Evolutionary conservation across 2,888 invertebrate species (phyloP).

Genomic region (Cheilosia soror): DNA sequence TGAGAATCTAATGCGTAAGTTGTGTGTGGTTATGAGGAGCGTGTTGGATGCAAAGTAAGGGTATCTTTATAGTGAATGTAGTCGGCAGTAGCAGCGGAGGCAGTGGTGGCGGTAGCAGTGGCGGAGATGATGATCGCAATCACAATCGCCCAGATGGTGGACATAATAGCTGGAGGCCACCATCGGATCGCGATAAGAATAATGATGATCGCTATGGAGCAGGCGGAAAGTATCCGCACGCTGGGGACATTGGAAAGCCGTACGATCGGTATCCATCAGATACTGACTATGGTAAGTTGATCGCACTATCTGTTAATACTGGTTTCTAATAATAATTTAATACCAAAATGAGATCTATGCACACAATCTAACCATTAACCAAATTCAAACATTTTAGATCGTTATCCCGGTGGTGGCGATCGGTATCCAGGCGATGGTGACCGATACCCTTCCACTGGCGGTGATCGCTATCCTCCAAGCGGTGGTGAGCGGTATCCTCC

Average conservation of each 20-base stretch:
- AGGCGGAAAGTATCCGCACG: conserved; percentile 81
- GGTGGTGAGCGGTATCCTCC: conserved; percentile 83
- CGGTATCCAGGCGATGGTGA: conserved; percentile 84
- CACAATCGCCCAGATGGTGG: conserved; percentile 83
- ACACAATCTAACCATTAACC: conserved; percentile 61
- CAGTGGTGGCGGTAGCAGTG: conserved; percentile 78
- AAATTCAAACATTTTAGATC: conserved; percentile 79
- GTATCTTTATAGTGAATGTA: conserved; percentile 82
- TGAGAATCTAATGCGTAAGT: conserved; percentile 96
- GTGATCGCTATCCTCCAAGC: conserved; percentile 83
- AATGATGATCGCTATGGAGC: conserved; percentile 84
- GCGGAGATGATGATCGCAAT: conserved; percentile 80
- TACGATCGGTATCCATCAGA: conserved; percentile 82
- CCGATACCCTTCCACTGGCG: conserved; percentile 80
- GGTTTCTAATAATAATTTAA: conserved; percentile 57
- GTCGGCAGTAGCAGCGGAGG: conserved; percentile 81
- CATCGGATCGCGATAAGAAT: conserved; percentile 85
- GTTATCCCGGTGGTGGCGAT: conserved; percentile 80
- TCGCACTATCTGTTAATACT: conserved; percentile 23
- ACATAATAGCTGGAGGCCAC: conserved; percentile 81
- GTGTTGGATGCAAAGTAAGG: conserved; percentile 31
- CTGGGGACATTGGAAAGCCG: conserved; percentile 80
- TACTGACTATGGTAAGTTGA: conserved; percentile 80
- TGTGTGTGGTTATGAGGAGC: conserved; percentile 56
- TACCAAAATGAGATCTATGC: conserved; percentile 47